A percentile compares a stretch with the other conserved stretches of the same genome.
These are phyloP conservation scores for Bellardia pandia DNA, from an alignment of 2,888 invertebrate species.

Conservation along the genomic window DNA sequence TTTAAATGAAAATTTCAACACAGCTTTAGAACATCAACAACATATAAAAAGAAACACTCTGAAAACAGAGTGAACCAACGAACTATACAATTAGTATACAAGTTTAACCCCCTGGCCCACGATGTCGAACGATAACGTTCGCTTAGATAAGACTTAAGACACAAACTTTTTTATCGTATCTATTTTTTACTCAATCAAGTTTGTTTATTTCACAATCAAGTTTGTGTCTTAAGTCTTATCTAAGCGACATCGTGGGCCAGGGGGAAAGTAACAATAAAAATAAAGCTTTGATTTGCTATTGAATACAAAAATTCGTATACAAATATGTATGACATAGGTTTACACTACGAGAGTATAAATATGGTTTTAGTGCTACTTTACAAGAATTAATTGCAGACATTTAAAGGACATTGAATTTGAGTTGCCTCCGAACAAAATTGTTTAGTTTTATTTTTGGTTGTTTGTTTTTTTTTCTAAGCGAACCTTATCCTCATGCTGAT, in stretches of 20 bases:
- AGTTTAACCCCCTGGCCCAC: too few species aligned
- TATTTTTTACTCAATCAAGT: too few species aligned
- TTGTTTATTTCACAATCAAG: too few species aligned
- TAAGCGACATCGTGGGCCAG: too few species aligned
- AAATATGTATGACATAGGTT: background rate
- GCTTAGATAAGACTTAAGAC: too few species aligned
- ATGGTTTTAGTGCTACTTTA: conserved; percentile 60
- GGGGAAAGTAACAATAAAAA: background rate
- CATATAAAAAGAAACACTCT: background rate
- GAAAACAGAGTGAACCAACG: background rate
- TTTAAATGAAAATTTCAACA: conserved; percentile 15
- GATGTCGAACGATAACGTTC: too few species aligned
- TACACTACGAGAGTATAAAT: background rate
- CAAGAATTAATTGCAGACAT: conserved; percentile 55
- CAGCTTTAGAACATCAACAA: conserved; percentile 15
- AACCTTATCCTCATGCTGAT: conserved; percentile 83
- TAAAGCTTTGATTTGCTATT: conserved; percentile 37
- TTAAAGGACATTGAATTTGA: conserved; percentile 44
- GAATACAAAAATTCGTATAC: background rate
- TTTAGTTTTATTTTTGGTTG: too few species aligned
- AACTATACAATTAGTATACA: conserved; percentile 30
- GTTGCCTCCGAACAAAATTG: background rate
- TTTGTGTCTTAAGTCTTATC: too few species aligned
- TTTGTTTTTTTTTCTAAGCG: conserved; percentile 72
- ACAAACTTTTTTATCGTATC: too few species aligned